These are phyloP conservation scores for Pluvianellus socialis DNA, from an alignment of 2,113 vertebrate species.

Conservation along the genomic window DNA sequence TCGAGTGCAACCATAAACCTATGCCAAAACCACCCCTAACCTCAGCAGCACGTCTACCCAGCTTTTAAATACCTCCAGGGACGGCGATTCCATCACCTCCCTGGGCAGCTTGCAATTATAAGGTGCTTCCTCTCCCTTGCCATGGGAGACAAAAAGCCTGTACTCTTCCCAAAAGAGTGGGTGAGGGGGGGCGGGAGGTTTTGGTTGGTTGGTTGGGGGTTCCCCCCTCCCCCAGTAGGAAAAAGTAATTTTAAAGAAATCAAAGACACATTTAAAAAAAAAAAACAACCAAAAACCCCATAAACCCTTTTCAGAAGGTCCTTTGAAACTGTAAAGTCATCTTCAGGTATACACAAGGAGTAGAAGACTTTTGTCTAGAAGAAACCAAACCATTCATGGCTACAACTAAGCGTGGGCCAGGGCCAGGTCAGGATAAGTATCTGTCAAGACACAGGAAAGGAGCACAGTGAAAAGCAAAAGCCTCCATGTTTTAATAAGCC, in stretches of 20 bases:
- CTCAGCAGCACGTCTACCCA: too few species aligned
- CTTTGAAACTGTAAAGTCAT: not conserved
- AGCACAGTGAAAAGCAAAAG: not conserved
- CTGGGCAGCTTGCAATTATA: not conserved
- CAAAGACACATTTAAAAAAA: not conserved
- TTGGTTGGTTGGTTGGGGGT: not conserved
- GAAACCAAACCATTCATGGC: not conserved
- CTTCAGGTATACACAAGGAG: not conserved
- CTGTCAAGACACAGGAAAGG: not conserved
- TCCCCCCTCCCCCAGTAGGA: too few species aligned
- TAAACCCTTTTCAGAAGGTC: not conserved
- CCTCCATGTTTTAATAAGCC: not conserved
- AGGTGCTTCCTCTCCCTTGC: not conserved
- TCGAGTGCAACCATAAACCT: too few species aligned
- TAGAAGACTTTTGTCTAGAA: not conserved
- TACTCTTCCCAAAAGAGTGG: not conserved
- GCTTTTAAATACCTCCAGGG: too few species aligned
- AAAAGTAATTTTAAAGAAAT: not conserved
- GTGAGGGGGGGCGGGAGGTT: not conserved
- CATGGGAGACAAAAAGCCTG: not conserved
- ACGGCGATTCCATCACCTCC: too few species aligned
- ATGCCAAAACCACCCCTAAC: too few species aligned
- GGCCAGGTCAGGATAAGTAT: not conserved
- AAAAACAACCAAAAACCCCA: not conserved
- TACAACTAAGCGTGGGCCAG: not conserved